These are phyloP conservation scores for Herpailurus yagouaroundi DNA, from an alignment of 2,113 vertebrate species.

Conservation along the genomic window DNA sequence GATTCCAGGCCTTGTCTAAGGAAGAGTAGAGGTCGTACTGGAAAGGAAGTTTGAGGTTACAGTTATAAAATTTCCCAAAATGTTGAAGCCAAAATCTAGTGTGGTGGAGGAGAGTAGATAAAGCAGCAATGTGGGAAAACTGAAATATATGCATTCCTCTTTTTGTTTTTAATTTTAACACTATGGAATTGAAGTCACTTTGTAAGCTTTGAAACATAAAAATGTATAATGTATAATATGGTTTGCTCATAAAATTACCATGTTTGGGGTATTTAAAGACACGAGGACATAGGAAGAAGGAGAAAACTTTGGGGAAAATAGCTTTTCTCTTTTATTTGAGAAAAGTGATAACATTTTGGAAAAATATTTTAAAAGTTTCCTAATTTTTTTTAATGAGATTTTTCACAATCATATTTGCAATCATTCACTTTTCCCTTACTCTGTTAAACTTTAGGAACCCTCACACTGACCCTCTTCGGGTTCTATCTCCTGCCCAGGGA, in stretches of 20 bases:
- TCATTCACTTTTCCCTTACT: background rate
- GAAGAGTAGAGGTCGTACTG: background rate
- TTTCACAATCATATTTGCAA: constrained; percentile 40
- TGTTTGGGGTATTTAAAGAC: constrained; percentile 77
- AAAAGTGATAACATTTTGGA: constrained; percentile 59
- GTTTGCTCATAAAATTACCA: constrained; percentile 74
- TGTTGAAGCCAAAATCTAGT: background rate
- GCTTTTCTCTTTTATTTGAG: constrained; percentile 20
- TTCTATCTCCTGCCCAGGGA: background rate
- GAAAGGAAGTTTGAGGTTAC: background rate
- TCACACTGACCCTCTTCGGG: background rate
- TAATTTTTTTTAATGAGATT: constrained; percentile 13
- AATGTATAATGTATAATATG: constrained; percentile 71
- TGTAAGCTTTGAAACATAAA: constrained; percentile 67
- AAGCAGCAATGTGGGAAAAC: constrained; percentile 52
- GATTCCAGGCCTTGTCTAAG: background rate
- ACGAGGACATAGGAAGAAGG: constrained; percentile 60
- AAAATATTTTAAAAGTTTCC: constrained; percentile 40
- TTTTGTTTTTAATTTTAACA: background rate
- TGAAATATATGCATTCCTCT: constrained; percentile 28
- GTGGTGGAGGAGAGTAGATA: background rate
- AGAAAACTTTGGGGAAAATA: constrained; percentile 38
- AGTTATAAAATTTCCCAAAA: background rate
- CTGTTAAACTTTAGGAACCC: background rate
- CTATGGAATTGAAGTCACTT: constrained; percentile 54